These are phyloP conservation scores for Zaprionus lineosus DNA, from an alignment of 2,888 invertebrate genomes.

Conservation along the genomic window DNA sequence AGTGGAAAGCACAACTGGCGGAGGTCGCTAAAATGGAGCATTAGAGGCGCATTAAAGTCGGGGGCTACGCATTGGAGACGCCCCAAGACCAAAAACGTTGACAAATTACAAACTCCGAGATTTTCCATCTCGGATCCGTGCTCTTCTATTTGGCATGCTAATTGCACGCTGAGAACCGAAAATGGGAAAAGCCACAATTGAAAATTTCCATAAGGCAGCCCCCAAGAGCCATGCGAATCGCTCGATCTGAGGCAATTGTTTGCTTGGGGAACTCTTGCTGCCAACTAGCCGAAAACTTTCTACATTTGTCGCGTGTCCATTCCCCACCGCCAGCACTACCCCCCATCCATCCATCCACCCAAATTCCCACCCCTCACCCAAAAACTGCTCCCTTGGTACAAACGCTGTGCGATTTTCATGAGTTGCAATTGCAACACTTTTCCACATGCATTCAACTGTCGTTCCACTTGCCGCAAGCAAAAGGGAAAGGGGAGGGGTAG, in stretches of 20 bases:
- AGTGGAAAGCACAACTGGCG: constrained; percentile 92
- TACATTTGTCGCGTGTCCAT: constrained; percentile 73
- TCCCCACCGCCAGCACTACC: not conserved
- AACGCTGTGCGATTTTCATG: constrained; percentile 50
- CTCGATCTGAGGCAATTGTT: constrained; percentile 47
- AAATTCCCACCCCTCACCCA: too few species aligned
- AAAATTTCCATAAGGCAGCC: constrained; percentile 56
- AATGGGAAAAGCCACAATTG: constrained; percentile 59
- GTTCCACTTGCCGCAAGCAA: constrained; percentile 5
- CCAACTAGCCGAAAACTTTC: constrained; percentile 65
- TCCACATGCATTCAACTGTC: constrained; percentile 48
- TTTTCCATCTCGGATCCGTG: not conserved
- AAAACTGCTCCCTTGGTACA: too few species aligned
- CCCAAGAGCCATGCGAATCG: constrained; percentile 63
- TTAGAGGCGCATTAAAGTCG: too few species aligned
- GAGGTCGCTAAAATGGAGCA: constrained; percentile 80
- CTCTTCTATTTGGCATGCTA: constrained; percentile 64
- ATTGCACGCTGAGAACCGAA: constrained; percentile 70
- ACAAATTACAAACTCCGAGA: constrained; percentile 58
- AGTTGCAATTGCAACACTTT: constrained; percentile 52
- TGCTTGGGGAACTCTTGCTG: constrained; percentile 36
- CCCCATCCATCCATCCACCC: not conserved
- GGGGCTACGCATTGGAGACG: constrained; percentile 6
- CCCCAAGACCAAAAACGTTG: constrained; percentile 48
- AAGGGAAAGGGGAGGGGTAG: too few species aligned